These are phyloP conservation scores for Rotaria macrura DNA, from an alignment of 2,888 invertebrate species.

Conservation along the genomic window DNA sequence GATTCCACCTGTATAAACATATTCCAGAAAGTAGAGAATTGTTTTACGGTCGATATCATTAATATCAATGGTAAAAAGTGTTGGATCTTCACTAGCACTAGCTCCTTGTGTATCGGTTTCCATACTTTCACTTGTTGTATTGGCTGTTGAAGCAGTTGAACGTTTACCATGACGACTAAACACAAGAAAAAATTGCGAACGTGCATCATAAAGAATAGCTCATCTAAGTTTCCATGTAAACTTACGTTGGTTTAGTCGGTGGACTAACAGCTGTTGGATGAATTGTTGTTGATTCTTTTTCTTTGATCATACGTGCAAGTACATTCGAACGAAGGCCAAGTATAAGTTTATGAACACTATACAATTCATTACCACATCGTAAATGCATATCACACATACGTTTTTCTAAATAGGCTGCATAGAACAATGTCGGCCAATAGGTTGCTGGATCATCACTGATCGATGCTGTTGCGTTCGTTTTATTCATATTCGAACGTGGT, in stretches of 20 bases:
- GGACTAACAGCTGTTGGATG: conserved; percentile 1
- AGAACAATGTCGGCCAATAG: conserved; percentile 9
- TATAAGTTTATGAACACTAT: not conserved
- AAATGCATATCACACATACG: conserved; percentile 1
- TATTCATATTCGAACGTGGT: not conserved
- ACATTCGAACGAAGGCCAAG: conserved; percentile 7
- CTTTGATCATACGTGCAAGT: not conserved
- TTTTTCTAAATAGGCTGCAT: conserved; percentile 21
- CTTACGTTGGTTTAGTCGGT: not conserved
- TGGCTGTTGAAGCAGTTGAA: not conserved
- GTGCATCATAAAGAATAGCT: too few relatives aligned
- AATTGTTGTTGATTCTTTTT: not conserved
- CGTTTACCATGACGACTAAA: conserved; percentile 6
- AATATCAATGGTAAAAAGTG: not conserved
- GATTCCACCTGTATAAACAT: conserved; percentile 16
- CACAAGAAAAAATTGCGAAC: not conserved
- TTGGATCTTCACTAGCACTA: not conserved
- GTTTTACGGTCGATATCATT: conserved; percentile 19
- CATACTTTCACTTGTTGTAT: not conserved
- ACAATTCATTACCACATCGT: not conserved
- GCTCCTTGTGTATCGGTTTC: not conserved
- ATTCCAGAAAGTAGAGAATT: not conserved
- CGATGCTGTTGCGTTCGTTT: not conserved
- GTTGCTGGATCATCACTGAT: conserved; percentile 17
- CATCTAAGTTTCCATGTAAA: too few relatives aligned